Evolutionary conservation across 92 coral and sea anemone genomes (phyloP), one percentile per base, ranked within the genome.

Genomic region (Umimayanthus kanabou): DNA sequence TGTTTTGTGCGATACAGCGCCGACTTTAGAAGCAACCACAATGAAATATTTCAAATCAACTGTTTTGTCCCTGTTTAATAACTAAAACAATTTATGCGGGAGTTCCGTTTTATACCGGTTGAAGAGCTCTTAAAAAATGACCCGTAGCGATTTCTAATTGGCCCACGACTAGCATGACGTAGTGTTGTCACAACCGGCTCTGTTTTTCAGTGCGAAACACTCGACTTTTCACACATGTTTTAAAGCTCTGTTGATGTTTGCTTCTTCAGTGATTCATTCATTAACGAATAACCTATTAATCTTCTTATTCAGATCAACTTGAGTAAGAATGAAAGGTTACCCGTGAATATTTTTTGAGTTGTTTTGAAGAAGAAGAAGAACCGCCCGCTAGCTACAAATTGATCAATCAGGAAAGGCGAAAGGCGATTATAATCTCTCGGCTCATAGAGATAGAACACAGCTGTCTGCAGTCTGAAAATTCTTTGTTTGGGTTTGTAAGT

Each of bases 141-240:
- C 82, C 82, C 82, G 82, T 78, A 78, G 82, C 61, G 66, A 10
- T 49, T 43, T 22, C 82, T 78, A 50, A 78, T 78, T 78, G 82
- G 82, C 30, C 82, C 82, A 78, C 82, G 82, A 45, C 18, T 78
- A n/a, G 23, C 65, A 78, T 78, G 82, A 78, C 82, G 82, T 78
- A 45, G 22, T 78, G 37, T 50, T 78, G 20, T 50, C 65, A 78
- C 82, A 78, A 45, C 82, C 25, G 37, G 82, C 29, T 73, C 25
- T 73, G 77, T 73, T 77, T 77, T 77, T 11, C 80, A 39, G 57
- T 78, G 81, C 26, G 20, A 78, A 78, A 39, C 20, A 50, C 82
- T 78, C 82, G 16, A 28, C 33, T 76, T 33, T 78, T 53, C 33
- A 49, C 58, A 78, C 58, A 45, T 78, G 65, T 66, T 49, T 78